Base-by-base conservation (phyloP, 1,140 invertebrate genomes). In the Drosophila seguyi region DNA sequence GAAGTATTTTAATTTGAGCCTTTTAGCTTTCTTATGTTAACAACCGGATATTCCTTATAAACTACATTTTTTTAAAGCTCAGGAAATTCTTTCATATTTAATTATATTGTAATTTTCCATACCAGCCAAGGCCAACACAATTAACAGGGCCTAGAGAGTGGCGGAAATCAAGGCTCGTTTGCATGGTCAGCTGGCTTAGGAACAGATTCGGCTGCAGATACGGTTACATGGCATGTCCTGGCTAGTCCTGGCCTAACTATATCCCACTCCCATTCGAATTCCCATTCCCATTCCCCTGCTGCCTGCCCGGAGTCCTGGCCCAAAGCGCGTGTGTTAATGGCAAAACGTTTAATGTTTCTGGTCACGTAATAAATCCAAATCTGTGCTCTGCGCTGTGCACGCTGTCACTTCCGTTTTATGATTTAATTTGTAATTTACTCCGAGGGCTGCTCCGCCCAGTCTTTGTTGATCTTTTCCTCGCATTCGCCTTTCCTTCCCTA, bases 391-490 rank as follows among this genome's bases (percentile, higher is more conserved):
- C 80, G 78, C 86, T 79, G 81, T 90, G 86, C 65, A 76, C 85
- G 75, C 85, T 90, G 85, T 90, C 85, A 90, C 85, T 90, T 90
- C 86, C 85, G 85, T 90, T 90, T 90, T 90, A 90, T 90, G 85
- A 90, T 90, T 90, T 90, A 90, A 90, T 90, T 90, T 90, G 85
- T 90, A 90, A 90, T 90, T 90, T 90, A 90, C 84, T 88, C 84
- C 81, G 53, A 84, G 84, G 66, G 76, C 68, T 57, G 14, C 58
- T 50, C 34, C 38, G 39, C 48, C 34, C 27, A 39, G 18, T 8
- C 36, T 20, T 59, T 69, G 53, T 57, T 67, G 53, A 55, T 63
- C 53, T 34, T 60, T 59, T 74, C 39, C 31, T 59, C 48, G 3
- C 48, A 18, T 18, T 31, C 47, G 8, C 47, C 10, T 6, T 18